phyloP scores from a whole-genome alignment of 2,113 vertebrate species.

The Ranitomeya imitator region DNA sequence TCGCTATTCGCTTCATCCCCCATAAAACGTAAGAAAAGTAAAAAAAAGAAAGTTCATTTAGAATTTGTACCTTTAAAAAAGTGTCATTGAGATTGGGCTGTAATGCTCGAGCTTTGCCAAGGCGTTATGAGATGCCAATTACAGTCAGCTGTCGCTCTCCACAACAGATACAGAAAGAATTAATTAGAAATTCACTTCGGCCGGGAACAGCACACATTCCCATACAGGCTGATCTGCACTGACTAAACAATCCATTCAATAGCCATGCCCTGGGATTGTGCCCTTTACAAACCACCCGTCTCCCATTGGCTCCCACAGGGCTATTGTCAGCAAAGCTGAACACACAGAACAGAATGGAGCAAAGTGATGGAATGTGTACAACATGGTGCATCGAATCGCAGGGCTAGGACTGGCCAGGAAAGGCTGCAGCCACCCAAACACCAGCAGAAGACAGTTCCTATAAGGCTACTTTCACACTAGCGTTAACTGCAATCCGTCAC shows the following conservation, averaged over 20 bases:
- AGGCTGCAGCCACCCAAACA: neutral
- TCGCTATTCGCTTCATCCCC: neutral
- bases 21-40: neutral
- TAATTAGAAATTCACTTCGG: constrained; percentile 43
- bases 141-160: constrained; percentile 42
- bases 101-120: neutral
- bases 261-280: neutral
- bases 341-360: neutral
- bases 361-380: constrained; percentile 16
- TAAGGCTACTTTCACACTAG: too few species aligned
- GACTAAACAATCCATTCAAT: constrained; percentile 44
- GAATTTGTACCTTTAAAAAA: neutral
- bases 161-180: constrained; percentile 31
- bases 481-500: too few species aligned
- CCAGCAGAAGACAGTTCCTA: too few species aligned
- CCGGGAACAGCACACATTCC: constrained; percentile 46
- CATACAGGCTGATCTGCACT: constrained; percentile 20
- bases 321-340: constrained; percentile 37
- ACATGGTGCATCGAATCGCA: neutral
- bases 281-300: neutral
- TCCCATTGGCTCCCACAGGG: constrained; percentile 19
- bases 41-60: neutral
- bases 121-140: constrained; percentile 11
- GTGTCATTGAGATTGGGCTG: neutral
- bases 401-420: neutral